Percentiles rank a stretch among this genome's conserved stretches.
Evolutionary conservation across 2,797 vertebrate genomes (phyloP).

Genomic region (Schizopygopsis pylzovi): DNA sequence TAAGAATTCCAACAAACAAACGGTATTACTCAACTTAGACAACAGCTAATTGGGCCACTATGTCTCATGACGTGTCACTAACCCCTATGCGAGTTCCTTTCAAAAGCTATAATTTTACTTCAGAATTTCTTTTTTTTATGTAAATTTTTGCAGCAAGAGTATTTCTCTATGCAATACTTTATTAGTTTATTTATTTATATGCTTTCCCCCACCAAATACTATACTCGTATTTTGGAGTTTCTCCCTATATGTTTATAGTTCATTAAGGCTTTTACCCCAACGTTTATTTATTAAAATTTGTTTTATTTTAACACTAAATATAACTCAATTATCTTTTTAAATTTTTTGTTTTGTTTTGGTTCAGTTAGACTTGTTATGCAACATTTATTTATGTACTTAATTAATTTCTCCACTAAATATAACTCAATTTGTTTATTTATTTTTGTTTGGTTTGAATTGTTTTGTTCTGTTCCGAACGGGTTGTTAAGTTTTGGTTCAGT

Average conservation of each 20-base stretch:
- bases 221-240: not conserved
- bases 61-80: slow-evolving; percentile 43
- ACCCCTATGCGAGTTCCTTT: slow-evolving; percentile 26
- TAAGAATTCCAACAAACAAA: slow-evolving; percentile 64
- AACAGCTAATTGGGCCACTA: slow-evolving; percentile 65
- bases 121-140: too few species aligned
- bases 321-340: not conserved
- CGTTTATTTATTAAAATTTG: too few species aligned
- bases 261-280: too few species aligned
- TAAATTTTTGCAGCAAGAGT: not conserved
- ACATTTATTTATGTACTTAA: too few species aligned
- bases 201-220: not conserved
- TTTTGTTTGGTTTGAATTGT: not conserved
- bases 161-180: not conserved
- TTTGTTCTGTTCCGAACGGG: too few species aligned
- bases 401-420: not conserved
- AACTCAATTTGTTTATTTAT: not conserved
- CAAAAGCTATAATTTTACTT: not conserved
- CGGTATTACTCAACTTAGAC: slow-evolving; percentile 59
- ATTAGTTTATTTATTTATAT: not conserved
- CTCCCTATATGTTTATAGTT: too few species aligned
- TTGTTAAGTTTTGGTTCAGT: not conserved
- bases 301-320: not conserved
- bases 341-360: not conserved
- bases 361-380: too few species aligned